Percentiles rank a stretch among this genome's conserved stretches.
Conservation (phyloP, 1,140 invertebrate species). For the Drosophila erecta region DNA sequence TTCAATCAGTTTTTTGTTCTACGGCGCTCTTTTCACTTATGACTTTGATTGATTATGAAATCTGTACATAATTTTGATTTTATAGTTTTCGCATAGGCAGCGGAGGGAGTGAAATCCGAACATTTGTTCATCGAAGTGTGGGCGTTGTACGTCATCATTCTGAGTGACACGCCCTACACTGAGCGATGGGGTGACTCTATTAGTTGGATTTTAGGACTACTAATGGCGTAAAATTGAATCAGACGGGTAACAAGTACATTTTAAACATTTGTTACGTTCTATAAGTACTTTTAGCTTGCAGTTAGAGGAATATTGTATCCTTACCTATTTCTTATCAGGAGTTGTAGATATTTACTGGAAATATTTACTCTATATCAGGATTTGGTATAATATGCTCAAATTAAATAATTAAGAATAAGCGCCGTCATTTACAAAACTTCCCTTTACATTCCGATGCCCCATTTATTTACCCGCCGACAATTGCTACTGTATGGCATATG, state of each 20-base stretch:
- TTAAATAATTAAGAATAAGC: neutral
- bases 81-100: slow-evolving; percentile 47
- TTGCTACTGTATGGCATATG: slow-evolving; percentile 39
- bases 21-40: slow-evolving; percentile 68
- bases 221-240: slow-evolving; percentile 18
- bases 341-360: too few relatives aligned
- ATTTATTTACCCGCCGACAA: slow-evolving; percentile 3
- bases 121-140: slow-evolving; percentile 68
- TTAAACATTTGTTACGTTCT: neutral
- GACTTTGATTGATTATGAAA: slow-evolving; percentile 83
- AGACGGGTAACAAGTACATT: neutral
- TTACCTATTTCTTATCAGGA: too few relatives aligned
- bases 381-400: too few relatives aligned
- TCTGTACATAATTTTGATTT: slow-evolving; percentile 63
- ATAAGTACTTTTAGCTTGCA: neutral
- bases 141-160: slow-evolving; percentile 51
- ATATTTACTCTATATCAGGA: too few relatives aligned
- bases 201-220: slow-evolving; percentile 10
- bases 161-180: slow-evolving; percentile 24
- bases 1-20: slow-evolving; percentile 46
- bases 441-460: slow-evolving; percentile 1
- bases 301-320: too few relatives aligned
- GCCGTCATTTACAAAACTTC: slow-evolving; percentile 1
- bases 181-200: slow-evolving; percentile 33
- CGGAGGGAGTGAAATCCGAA: slow-evolving; percentile 48